Base-by-base conservation (phyloP, 2,113 vertebrate genomes). In the Lethenteron reissneri region DNA sequence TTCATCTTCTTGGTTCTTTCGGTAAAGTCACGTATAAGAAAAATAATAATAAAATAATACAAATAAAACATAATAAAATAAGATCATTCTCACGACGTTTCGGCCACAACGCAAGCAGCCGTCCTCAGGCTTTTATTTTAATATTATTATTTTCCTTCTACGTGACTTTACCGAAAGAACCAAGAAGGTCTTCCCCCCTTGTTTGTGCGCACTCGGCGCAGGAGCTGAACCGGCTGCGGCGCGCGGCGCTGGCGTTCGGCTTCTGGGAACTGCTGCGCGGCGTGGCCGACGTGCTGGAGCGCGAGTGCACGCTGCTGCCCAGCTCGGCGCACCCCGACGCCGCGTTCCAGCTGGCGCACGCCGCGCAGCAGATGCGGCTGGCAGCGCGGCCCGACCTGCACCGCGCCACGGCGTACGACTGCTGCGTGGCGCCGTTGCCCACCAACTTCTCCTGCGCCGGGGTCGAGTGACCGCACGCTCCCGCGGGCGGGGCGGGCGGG, bases 201-300 rank as follows among this genome's bases (percentile, higher is more conserved):
- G 64, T 68, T 9, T 11, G n/a, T 68, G n/a, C 64, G n/a, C n/a
- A 11, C 10, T 11, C n/a, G 25, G 25, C 25, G n/a, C 78, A 97
- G 94, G 94, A 99, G 80, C 81, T 99, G 62, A 99, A 99, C 64
- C 88, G 94, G 14, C 79, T 99, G 57, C 81, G 92, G 0, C 97
- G 97, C 76, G 89, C 94, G 3, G 92, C 94, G 7, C 77, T 99
- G 78, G 89, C 90, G 11, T 95, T 99, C 3, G 92, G 92, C 15
- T 99, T 99, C 77, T 80, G 89, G 85, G 94, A 99, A 76, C 86
- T 99, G 60, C 75, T 99, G 75, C 97, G 95, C 75, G 89, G 90
- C 0, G 88, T 99, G 72, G 88, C 92, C 0, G 94, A 97, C 57
- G 88, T 99, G 80, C 79, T 99, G 73, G 92, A 97, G 76, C 75